Evolutionary conservation across 2,888 invertebrate species (phyloP).

Genomic region (Cheilosia scutellata): DNA sequence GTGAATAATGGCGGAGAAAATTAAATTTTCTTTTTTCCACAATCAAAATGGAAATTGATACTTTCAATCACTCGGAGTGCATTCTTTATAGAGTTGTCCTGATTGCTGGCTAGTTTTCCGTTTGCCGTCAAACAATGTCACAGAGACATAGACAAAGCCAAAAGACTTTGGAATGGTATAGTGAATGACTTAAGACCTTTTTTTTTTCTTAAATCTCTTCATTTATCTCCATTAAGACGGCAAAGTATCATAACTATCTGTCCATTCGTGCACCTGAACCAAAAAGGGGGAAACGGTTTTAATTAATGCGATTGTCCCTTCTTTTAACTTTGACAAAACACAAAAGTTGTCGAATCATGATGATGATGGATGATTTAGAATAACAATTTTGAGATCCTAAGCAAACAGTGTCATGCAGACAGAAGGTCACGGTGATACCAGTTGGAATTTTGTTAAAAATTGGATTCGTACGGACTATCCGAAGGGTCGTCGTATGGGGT

Average conservation of each 20-base stretch:
- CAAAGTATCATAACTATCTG: not conserved
- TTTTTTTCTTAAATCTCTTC: not conserved
- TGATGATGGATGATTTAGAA: slow-evolving; percentile 66
- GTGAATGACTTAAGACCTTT: not conserved
- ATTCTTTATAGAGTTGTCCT: not conserved
- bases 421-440: slow-evolving; percentile 16
- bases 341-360: slow-evolving; percentile 63
- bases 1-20: slow-evolving; percentile 68
- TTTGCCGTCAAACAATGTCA: slow-evolving; percentile 15
- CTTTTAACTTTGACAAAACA: slow-evolving; percentile 20
- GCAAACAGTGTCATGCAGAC: slow-evolving; percentile 35
- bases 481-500: slow-evolving; percentile 28
- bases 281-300: slow-evolving; percentile 22
- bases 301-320: slow-evolving; percentile 63
- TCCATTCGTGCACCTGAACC: slow-evolving; percentile 47
- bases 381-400: slow-evolving; percentile 56
- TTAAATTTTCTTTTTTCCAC: slow-evolving; percentile 58
- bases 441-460: slow-evolving; percentile 49
- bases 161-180: not conserved
- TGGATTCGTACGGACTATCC: slow-evolving; percentile 53
- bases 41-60: slow-evolving; percentile 73
- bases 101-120: not conserved
- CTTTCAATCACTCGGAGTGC: slow-evolving; percentile 67
- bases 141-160: not conserved
- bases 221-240: slow-evolving; percentile 44